Evolutionary conservation across 2,888 invertebrate species (phyloP).

Genomic region (Eupithecia exiguata): DNA sequence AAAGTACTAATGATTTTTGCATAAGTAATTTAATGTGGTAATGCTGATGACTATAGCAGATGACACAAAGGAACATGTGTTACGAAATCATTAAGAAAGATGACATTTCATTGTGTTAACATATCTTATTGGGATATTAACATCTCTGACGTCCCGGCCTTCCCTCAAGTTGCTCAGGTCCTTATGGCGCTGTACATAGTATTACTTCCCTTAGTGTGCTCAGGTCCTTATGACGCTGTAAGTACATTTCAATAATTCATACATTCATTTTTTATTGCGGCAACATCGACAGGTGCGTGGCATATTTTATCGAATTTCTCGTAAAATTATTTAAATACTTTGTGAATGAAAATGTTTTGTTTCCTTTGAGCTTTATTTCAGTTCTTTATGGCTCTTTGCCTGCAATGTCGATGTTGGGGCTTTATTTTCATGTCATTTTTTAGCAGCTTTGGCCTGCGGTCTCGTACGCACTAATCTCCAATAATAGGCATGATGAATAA

Average conservation of each 20-base stretch:
- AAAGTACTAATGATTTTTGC: background rate
- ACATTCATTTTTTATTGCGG: slow-evolving; percentile 47
- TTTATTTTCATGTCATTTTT: background rate
- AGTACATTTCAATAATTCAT: slow-evolving; percentile 47
- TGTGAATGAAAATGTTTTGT: slow-evolving; percentile 25
- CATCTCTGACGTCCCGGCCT: background rate
- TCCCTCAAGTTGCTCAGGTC: background rate
- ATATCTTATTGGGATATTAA: too few relatives aligned
- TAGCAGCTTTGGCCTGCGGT: background rate
- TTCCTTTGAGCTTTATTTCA: slow-evolving; percentile 12
- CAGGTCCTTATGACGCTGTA: slow-evolving; percentile 8
- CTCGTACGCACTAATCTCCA: background rate
- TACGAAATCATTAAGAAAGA: too few relatives aligned
- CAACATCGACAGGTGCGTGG: slow-evolving; percentile 44
- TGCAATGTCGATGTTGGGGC: background rate
- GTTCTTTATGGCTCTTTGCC: background rate
- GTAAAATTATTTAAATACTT: slow-evolving; percentile 32
- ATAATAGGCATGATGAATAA: background rate
- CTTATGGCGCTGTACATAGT: background rate
- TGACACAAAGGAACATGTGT: background rate
- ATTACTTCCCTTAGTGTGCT: background rate
- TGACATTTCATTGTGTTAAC: too few relatives aligned
- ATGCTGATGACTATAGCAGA: background rate
- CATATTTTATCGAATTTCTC: slow-evolving; percentile 36
- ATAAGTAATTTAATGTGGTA: background rate